Conservation (phyloP, 2,888 invertebrate genomes). For the Zaprionus bogoriensis region DNA sequence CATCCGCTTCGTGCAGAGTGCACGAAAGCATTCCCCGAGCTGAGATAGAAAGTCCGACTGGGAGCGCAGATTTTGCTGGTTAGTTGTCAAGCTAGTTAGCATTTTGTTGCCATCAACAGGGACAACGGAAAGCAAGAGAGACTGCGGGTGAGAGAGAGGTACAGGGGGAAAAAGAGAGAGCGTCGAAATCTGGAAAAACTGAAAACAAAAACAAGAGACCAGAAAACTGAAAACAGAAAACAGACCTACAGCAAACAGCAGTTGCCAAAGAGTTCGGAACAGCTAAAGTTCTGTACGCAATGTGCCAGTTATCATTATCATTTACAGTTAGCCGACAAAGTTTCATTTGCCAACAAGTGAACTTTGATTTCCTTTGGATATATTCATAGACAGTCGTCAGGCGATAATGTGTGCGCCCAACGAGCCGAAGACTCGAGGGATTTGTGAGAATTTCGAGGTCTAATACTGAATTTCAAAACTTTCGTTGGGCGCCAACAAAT, state of each 20-base stretch:
- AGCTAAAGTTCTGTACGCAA: background rate
- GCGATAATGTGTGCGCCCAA: too few species aligned
- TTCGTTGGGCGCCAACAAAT: background rate
- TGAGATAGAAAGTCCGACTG: background rate
- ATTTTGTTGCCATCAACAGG: constrained; percentile 39
- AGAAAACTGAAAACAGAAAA: background rate
- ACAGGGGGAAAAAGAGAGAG: too few species aligned
- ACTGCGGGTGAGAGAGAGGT: too few species aligned
- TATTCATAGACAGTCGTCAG: background rate
- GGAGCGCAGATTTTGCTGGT: background rate
- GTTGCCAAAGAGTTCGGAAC: background rate
- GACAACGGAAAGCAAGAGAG: constrained; percentile 4
- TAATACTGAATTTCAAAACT: background rate
- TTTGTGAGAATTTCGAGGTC: background rate
- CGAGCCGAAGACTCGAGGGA: background rate
- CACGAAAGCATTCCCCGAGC: background rate
- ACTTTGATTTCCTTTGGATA: background rate
- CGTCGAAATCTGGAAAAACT: background rate
- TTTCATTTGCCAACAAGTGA: background rate
- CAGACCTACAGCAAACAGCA: background rate
- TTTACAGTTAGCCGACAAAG: background rate
- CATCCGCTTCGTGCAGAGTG: background rate
- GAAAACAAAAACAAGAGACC: background rate
- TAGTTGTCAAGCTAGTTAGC: constrained; percentile 46
- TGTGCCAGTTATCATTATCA: constrained; percentile 4